phyloP scores from a whole-genome alignment of 1,140 invertebrate genomes.

The Homarus americanus region DNA sequence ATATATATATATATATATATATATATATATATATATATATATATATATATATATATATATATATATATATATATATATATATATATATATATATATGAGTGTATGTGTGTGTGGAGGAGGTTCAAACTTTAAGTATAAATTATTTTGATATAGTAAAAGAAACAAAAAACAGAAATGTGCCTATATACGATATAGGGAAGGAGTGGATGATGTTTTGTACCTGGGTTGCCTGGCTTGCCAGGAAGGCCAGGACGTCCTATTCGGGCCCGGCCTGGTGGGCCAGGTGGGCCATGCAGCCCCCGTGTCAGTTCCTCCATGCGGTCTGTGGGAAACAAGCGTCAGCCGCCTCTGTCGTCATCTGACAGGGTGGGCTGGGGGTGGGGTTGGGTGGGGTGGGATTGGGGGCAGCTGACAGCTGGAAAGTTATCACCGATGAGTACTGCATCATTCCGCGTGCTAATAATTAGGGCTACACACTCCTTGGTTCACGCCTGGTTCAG shows the following conservation, averaged over 20 bases:
- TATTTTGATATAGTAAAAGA: no score
- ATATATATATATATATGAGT: no score
- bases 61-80: no score
- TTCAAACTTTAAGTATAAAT: no score
- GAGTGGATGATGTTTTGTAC: slow-evolving; percentile 36
- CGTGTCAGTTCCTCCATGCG: slow-evolving; percentile 67
- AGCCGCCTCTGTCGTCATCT: slow-evolving; percentile 50
- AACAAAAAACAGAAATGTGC: no score
- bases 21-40: no score
- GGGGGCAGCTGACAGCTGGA: not conserved
- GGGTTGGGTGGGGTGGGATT: not conserved
- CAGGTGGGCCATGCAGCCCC: slow-evolving; percentile 72
- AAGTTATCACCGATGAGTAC: not conserved
- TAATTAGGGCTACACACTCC: not conserved
- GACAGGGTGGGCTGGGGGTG: slow-evolving; percentile 47
- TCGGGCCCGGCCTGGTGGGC: slow-evolving; percentile 62
- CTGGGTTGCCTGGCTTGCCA: slow-evolving; percentile 67
- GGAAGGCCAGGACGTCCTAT: slow-evolving; percentile 56
- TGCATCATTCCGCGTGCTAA: not conserved
- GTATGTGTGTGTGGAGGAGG: no score
- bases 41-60: no score
- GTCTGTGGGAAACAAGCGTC: slow-evolving; percentile 70
- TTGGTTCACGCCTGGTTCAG: not conserved
- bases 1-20: no score
- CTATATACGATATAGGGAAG: no score